Base-by-base conservation (phyloP, 2,797 vertebrate genomes). In the Botia kubotai region DNA sequence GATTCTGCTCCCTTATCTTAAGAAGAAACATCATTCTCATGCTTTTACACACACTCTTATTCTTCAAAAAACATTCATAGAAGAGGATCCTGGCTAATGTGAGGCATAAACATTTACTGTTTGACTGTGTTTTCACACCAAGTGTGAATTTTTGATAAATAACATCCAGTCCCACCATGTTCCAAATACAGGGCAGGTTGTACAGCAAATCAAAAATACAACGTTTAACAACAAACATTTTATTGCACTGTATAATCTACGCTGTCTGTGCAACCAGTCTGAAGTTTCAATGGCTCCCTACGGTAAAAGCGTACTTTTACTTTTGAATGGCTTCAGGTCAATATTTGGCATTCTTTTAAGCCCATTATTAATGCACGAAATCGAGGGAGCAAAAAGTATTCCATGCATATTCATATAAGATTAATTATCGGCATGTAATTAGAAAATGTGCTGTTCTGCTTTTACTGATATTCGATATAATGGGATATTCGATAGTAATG, bases 1-100 rank as follows among this genome's bases (percentile, higher is more conserved):
- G 95, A 87, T 98, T 98, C 86, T 97, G 97, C 86, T 98, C 96
- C 72, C 98, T 95, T 81, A 99, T 99, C 98, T 99, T 88, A 14
- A 73, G 77, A 7, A 23, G 16, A 65, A 19, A 73, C 7, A 43
- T 4, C 11, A 26, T 10, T 43, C 4, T n/a, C 5, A 66, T n/a
- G 8, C 17, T 39, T 7, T 6, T 46, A 66, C 17, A 17, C 0
- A 10, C 2, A 39, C 17, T 65, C 6, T 17, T 17, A 65, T n/a
- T 33, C 26, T n/a, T 8, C 4, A 36, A 2, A 36, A 7, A 7
- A 7, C 16, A 3, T 6, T 65, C 26, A 36, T 10, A 65, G 26
- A 63, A 16, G 8, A 33, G 29, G 29, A 33, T 33, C 60, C 5
- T 62, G 14, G 14, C 26, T n/a, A 16, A 33, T 65, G 16, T 36